Evolutionary conservation across 2,888 invertebrate species (phyloP), one percentile per base, ranked within the genome.

Genomic region (Eristalis pertinax): DNA sequence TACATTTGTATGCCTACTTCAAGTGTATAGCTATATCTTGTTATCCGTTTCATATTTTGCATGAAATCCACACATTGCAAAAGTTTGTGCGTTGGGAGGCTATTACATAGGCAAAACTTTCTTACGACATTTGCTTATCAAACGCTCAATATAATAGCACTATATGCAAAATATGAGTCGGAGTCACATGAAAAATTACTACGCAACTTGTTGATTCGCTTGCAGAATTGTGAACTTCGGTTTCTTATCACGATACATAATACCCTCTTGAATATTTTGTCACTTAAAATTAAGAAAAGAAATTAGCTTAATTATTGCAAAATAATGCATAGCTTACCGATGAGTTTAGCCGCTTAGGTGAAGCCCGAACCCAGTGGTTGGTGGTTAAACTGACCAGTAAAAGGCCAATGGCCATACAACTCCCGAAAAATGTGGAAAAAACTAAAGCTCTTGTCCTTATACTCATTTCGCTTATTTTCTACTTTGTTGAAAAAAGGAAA

Each of bases 331-430:
- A 70, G 78, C 89, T 90, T 90, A 91, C 90, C 38, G 94, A 94
- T 72, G 92, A 91, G 83, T 92, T 92, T 13, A 65, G 56, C n/a
- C 96, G 93, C 90, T 95, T 94, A 1, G 96, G 96, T 88, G 94
- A 94, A 0, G 97, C 96, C 69, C 95, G 95, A 50, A 96, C 94
- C 97, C 97, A 97, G 90, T 96, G 95, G 90, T 96, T 96, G 13
- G 97, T 97, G 0, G 96, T 96, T 86, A 97, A 93, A 79, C 96
- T 95, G 56, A 96, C 96, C 67, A 96, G 94, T 24, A 97, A 93
- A 43, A 97, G 92, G 24, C 96, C 96, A 85, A 97, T 95, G 68
- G 96, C 95, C 74, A 96, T 92, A 90, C 96, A 95, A 80, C 96
- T 96, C 43, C 96, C 95, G 90, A 96, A 95, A 92, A 97, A 96